phyloP scores from a whole-genome alignment of 2,888 invertebrate species.

The Liopterus haemorrhoidalis region DNA sequence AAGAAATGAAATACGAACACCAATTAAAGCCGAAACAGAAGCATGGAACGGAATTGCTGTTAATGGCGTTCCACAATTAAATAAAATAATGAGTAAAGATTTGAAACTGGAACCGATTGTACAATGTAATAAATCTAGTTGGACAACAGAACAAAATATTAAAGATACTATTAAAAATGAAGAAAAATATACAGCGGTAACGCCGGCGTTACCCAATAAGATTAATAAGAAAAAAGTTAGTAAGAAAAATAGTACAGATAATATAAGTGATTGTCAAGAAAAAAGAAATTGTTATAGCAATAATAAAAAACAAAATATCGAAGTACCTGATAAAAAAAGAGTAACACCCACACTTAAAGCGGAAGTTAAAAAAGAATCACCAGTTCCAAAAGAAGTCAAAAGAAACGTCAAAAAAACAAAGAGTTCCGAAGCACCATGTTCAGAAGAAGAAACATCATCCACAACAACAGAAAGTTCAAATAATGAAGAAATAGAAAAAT shows the following conservation, averaged over 20 bases:
- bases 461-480: conserved; percentile 65
- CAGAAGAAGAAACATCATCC: conserved; percentile 64
- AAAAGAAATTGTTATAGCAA: conserved; percentile 32
- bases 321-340: conserved; percentile 34
- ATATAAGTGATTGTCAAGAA: conserved; percentile 3
- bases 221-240: conserved; percentile 6
- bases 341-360: conserved; percentile 39
- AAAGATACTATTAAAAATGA: conserved; percentile 9
- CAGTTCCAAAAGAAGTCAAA: conserved; percentile 30
- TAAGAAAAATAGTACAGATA: neutral
- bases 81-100: too few relatives aligned
- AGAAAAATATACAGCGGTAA: too few relatives aligned
- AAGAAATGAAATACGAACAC: conserved; percentile 41
- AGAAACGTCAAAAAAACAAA: conserved; percentile 35
- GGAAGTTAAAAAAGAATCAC: conserved; percentile 32
- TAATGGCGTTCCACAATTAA: too few relatives aligned
- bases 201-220: neutral
- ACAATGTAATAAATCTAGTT: conserved; percentile 2
- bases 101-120: neutral
- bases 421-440: conserved; percentile 37
- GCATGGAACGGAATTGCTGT: conserved; percentile 36
- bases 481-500: conserved; percentile 52
- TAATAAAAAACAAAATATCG: conserved; percentile 28
- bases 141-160: conserved; percentile 7
- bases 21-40: conserved; percentile 37